Evolutionary conservation across 2,888 invertebrate species (phyloP).

Genomic region (Drosophila pseudotakahashii): DNA sequence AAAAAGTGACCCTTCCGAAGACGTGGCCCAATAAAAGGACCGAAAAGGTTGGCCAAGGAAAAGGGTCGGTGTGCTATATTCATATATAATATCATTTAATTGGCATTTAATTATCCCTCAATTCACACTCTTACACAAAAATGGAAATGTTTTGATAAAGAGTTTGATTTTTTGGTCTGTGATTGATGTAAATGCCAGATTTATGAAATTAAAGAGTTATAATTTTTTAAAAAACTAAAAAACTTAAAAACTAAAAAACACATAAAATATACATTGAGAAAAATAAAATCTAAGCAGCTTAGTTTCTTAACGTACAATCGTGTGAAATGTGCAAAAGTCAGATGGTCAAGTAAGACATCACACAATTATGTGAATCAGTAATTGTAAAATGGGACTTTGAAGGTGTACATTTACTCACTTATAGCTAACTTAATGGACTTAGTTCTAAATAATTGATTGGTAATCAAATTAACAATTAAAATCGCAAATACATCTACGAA

Average conservation of each 20-base stretch:
- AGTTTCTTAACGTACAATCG: not conserved
- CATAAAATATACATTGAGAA: not conserved
- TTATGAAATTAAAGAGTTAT: not conserved
- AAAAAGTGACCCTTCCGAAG: constrained; percentile 13
- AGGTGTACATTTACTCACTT: not conserved
- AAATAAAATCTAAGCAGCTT: not conserved
- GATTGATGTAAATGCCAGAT: not conserved
- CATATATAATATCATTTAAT: constrained; percentile 32
- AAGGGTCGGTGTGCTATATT: constrained; percentile 1
- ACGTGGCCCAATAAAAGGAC: constrained; percentile 30
- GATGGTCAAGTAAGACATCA: not conserved
- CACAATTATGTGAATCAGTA: not conserved
- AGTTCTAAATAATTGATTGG: not conserved
- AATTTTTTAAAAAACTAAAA: no score
- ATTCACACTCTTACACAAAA: not conserved
- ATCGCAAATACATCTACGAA: constrained; percentile 35
- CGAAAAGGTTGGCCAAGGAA: not conserved
- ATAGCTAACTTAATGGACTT: constrained; percentile 24
- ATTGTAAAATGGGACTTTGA: not conserved
- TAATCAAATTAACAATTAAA: constrained; percentile 1
- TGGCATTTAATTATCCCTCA: constrained; percentile 22
- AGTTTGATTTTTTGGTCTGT: no score
- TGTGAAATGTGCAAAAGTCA: not conserved
- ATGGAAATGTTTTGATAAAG: not conserved
- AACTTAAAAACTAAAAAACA: not conserved